phyloP scores from a whole-genome alignment of 2,113 vertebrate genomes.

The Malurus elegans region DNA sequence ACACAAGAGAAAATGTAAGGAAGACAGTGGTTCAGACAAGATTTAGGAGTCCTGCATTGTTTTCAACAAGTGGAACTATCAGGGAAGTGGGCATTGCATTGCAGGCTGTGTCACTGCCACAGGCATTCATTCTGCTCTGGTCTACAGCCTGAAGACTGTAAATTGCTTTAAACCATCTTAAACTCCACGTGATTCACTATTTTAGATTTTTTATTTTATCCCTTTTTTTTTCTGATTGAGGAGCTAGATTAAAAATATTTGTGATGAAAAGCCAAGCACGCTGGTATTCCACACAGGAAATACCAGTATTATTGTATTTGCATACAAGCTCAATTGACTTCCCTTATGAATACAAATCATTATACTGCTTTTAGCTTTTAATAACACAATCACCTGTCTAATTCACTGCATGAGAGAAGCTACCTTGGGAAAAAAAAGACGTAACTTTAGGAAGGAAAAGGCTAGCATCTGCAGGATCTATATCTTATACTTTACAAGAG shows the following conservation, averaged over 20 bases:
- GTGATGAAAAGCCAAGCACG: background rate
- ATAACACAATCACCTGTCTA: background rate
- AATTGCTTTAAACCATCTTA: background rate
- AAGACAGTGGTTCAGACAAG: background rate
- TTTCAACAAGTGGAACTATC: background rate
- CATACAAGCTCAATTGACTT: background rate
- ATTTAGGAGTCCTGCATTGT: background rate
- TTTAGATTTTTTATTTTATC: background rate
- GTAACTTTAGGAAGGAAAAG: background rate
- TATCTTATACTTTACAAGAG: background rate
- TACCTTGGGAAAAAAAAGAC: background rate
- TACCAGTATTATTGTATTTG: constrained; percentile 19
- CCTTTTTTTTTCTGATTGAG: background rate
- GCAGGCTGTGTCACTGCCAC: background rate
- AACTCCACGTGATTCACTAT: rapidly evolving
- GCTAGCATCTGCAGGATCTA: background rate
- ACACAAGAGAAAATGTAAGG: background rate
- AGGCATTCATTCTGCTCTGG: background rate
- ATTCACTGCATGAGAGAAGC: background rate
- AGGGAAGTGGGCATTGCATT: background rate
- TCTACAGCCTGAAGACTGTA: rapidly evolving
- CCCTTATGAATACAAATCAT: background rate
- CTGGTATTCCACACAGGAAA: background rate
- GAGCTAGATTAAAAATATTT: background rate
- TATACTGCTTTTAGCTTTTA: constrained; percentile 18